Base-by-base conservation (phyloP, 2,888 invertebrate species). In the Tipula unca region DNA sequence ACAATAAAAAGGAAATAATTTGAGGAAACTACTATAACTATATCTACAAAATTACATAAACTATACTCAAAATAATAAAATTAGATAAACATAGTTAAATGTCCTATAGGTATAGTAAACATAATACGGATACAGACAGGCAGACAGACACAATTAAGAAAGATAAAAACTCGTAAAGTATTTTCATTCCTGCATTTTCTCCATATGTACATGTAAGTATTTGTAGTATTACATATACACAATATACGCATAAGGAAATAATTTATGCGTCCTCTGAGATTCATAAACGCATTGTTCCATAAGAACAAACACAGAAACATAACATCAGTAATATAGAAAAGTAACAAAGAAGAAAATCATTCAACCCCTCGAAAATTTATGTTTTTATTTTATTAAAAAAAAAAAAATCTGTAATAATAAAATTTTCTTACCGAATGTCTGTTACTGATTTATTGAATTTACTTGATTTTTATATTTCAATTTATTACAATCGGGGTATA, bases 241-340 rank as follows among this genome's bases (percentile, higher is more conserved):
- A 83, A 84, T n/a, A 17, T 36, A 36, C 36, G 6, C 20, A 36
- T 20, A 20, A 36, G 84, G 85, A 85, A 48, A 48, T 85, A 85
- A 85, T 48, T 48, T 85, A 85, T 85, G 54, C 36, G 85, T 85
- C 85, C 85, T 85, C 54, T 29, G 85, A 85, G 85, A 85, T 85
- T 85, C 54, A 85, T 54, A 85, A 85, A 85, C 85, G 85, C 85
- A 85, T 48, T 85, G 85, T 85, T 85, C 85, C 85, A 85, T 85
- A 32, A 48, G 48, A 85, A 32, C 85, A 85, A 54, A 29, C 85
- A 85, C 29, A 48, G 32, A 83, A 83, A 83, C 1, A 83, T 83
- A 83, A 83, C 83, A 29, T 32, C n/a, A 32, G 83, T 69, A 69
- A 69, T 25, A 69, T 48, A 83, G 35, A 83, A 83, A 83, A 83